Percentiles rank a stretch among this genome's conserved stretches.
Evolutionary conservation across 1,140 invertebrate species (phyloP).

Genomic region (Eurosta solidaginis): DNA sequence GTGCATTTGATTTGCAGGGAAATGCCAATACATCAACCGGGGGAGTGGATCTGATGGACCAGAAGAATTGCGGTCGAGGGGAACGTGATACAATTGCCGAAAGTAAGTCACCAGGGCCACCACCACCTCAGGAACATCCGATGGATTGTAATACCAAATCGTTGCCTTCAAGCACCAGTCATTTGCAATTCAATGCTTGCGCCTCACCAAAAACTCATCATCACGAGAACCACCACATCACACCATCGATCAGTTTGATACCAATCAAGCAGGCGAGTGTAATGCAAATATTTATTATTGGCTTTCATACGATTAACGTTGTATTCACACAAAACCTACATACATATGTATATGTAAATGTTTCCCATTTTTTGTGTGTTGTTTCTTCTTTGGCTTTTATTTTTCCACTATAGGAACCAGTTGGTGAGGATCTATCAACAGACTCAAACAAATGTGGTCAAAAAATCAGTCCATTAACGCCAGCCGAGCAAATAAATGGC

Average conservation of each 20-base stretch:
- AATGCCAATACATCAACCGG: constrained; percentile 41
- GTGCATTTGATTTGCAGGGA: constrained; percentile 58
- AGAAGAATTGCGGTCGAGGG: constrained; percentile 13
- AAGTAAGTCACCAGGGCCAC: constrained; percentile 10
- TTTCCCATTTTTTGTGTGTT: neutral
- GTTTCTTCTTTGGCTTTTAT: neutral
- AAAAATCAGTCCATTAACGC: constrained; percentile 33
- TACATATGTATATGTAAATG: constrained; percentile 7
- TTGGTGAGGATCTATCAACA: constrained; percentile 41
- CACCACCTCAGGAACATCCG: constrained; percentile 44
- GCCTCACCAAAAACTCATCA: constrained; percentile 42
- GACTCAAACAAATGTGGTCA: constrained; percentile 33
- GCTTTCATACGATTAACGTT: neutral
- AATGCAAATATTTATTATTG: neutral
- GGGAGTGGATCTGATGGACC: constrained; percentile 34
- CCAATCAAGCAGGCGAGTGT: constrained; percentile 76
- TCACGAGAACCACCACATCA: constrained; percentile 67
- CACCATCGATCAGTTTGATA: constrained; percentile 82
- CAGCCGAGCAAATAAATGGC: constrained; percentile 32
- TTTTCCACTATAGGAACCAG: constrained; percentile 39
- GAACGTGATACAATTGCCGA: neutral
- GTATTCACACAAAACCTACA: constrained; percentile 5
- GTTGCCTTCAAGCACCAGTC: constrained; percentile 52
- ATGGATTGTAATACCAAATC: constrained; percentile 57
- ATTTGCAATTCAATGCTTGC: constrained; percentile 32